Evolutionary conservation across 2,888 invertebrate species (phyloP).

Genomic region (Steinernema scapterisci): DNA sequence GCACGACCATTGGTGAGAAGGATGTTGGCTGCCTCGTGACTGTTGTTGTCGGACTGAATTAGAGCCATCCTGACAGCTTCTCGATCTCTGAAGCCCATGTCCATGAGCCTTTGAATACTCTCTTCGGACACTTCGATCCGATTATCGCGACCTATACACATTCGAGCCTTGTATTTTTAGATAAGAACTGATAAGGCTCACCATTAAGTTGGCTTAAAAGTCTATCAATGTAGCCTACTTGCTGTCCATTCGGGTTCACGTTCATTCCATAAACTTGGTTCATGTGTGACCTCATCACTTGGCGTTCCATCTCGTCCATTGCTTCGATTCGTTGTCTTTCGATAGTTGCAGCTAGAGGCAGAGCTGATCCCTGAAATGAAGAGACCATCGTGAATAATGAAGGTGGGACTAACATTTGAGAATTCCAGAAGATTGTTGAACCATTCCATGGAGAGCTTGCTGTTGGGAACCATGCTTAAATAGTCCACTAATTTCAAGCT

Average conservation of each 20-base stretch:
- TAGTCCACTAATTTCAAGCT: neutral
- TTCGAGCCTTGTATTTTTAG: too few species aligned
- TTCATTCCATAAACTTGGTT: slow-evolving; percentile 1
- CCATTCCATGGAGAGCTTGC: neutral
- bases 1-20: neutral
- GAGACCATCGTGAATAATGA: too few species aligned
- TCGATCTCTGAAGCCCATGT: slow-evolving; percentile 23
- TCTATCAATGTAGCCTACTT: neutral
- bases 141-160: slow-evolving; percentile 1
- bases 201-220: neutral
- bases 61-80: slow-evolving; percentile 11
- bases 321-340: slow-evolving; percentile 19
- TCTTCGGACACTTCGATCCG: slow-evolving; percentile 13
- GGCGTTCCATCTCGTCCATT: slow-evolving; percentile 6
- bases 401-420: neutral
- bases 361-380: neutral
- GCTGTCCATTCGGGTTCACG: neutral
- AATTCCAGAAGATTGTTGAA: neutral
- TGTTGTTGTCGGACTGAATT: slow-evolving; percentile 3
- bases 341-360: neutral
- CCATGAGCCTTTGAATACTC: slow-evolving; percentile 13
- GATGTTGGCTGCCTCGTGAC: slow-evolving; percentile 14
- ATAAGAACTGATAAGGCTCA: neutral
- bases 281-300: slow-evolving; percentile 16
- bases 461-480: neutral